Evolutionary conservation across 1,140 invertebrate genomes (phyloP), one percentile per base, ranked within the genome.

Genomic region (Phenacoccus solenopsis): DNA sequence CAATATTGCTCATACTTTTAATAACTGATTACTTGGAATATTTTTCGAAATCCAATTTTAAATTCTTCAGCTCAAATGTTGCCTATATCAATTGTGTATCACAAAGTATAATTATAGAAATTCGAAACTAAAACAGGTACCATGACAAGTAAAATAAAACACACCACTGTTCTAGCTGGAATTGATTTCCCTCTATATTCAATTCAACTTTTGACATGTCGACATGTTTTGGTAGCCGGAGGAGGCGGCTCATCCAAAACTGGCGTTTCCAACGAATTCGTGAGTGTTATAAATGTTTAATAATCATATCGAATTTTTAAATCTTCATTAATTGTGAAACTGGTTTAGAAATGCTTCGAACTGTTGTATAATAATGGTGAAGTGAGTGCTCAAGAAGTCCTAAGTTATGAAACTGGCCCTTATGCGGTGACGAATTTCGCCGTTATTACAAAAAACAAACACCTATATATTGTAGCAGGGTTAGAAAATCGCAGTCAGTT

Each of bases 171-270:
- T 67, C 77, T 93, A 76, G 89, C 90, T 72, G 84, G 87, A 74
- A 88, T 95, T 32, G 94, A 96, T 85, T 97, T 96, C 81, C 95
- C 94, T 0, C 81, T 95, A 21, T 98, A 97, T 78, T 88, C 88
- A 1, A 81, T 98, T 24, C 88, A 93, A 79, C 90, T 91, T 81
- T 80, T 98, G 30, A 93, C 91, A 27, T 92, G 89, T 80, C 85
- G 93, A 71, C 94, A 98, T 82, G 87, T 98, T 75, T 80, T 98
- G 61, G 92, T 98, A 28, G 94, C 90, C 72, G 96, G 96, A 57
- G 96, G 96, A 67, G 96, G 96, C 69, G 96, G 96, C 67, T 88
- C 90, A 20, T 88, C 93, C 21, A 97, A 95, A 81, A 98, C 94
- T 57, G 96, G 96, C 24, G 90, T 98, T 71, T 87, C 89, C 20